Evolutionary conservation across 92 coral and sea anemone species (phyloP).

Genomic region (Epizoanthus illoricatus): DNA sequence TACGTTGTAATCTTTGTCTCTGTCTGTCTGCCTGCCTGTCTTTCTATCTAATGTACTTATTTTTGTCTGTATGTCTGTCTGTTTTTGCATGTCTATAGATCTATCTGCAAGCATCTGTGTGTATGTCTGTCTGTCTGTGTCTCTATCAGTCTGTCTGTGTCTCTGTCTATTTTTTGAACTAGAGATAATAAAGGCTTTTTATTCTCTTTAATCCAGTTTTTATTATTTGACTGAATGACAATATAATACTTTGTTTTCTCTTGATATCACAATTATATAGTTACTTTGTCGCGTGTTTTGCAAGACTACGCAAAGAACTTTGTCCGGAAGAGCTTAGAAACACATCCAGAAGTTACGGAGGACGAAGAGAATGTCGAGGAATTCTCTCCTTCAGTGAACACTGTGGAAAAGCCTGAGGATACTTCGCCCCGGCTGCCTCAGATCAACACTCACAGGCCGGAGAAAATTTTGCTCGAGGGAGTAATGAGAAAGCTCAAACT

Average conservation of each 20-base stretch:
- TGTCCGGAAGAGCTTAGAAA: slow-evolving; percentile 52
- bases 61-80: too few relatives aligned
- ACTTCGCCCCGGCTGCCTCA: not conserved
- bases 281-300: slow-evolving; percentile 64
- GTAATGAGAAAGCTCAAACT: slow-evolving; percentile 54
- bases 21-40: too few relatives aligned
- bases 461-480: slow-evolving; percentile 52
- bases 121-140: too few relatives aligned
- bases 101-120: too few relatives aligned
- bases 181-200: too few relatives aligned
- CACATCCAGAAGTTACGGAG: slow-evolving; percentile 62
- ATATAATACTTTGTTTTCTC: too few relatives aligned
- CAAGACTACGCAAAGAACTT: slow-evolving; percentile 73
- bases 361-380: slow-evolving; percentile 36
- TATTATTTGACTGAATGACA: too few relatives aligned
- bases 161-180: too few relatives aligned
- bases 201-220: too few relatives aligned
- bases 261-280: slow-evolving; percentile 11
- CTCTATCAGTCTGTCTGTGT: too few relatives aligned
- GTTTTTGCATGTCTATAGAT: too few relatives aligned
- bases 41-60: too few relatives aligned
- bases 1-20: not conserved
- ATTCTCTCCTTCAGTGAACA: slow-evolving; percentile 42
- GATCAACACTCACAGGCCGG: not conserved
- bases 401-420: slow-evolving; percentile 3